phyloP scores from a whole-genome alignment of 2,113 vertebrate genomes.

The Glaucomys volans region DNA sequence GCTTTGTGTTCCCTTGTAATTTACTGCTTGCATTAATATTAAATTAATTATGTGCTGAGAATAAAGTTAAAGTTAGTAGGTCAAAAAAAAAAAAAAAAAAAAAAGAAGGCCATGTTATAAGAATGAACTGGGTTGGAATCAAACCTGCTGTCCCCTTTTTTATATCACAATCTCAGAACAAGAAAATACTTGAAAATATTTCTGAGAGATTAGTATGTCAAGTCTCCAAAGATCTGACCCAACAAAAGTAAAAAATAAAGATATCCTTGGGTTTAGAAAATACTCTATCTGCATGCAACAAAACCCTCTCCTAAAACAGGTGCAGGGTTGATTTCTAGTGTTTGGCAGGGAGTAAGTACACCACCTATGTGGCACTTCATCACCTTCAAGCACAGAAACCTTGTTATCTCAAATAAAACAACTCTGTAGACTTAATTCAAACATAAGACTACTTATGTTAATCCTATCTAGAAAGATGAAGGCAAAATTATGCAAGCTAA shows the following conservation, averaged over 20 bases:
- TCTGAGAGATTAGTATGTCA: constrained; percentile 38
- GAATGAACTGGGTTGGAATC: constrained; percentile 34
- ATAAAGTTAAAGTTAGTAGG: constrained; percentile 28
- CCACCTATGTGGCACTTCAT: constrained; percentile 46
- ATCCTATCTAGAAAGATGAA: constrained; percentile 76
- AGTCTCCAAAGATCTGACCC: constrained; percentile 62
- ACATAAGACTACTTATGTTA: constrained; percentile 77
- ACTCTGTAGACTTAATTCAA: constrained; percentile 72
- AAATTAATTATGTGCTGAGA: constrained; percentile 7
- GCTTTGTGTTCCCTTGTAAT: not conserved
- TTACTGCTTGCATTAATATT: constrained; percentile 57
- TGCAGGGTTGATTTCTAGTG: constrained; percentile 65
- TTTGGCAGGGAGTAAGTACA: constrained; percentile 76
- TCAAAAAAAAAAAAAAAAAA: too few relatives aligned
- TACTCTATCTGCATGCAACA: constrained; percentile 64
- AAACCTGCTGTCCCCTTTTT: constrained; percentile 45
- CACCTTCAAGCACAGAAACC: constrained; percentile 79
- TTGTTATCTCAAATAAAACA: constrained; percentile 81
- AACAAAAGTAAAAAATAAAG: constrained; percentile 81
- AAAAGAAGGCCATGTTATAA: not conserved
- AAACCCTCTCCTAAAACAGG: constrained; percentile 79
- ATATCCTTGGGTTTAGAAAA: constrained; percentile 75
- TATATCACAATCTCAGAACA: not conserved
- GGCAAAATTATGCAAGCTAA: constrained; percentile 70
- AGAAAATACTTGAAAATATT: constrained; percentile 48